Evolutionary conservation across 2,797 vertebrate species (phyloP).

Genomic region (Botia almorhae): DNA sequence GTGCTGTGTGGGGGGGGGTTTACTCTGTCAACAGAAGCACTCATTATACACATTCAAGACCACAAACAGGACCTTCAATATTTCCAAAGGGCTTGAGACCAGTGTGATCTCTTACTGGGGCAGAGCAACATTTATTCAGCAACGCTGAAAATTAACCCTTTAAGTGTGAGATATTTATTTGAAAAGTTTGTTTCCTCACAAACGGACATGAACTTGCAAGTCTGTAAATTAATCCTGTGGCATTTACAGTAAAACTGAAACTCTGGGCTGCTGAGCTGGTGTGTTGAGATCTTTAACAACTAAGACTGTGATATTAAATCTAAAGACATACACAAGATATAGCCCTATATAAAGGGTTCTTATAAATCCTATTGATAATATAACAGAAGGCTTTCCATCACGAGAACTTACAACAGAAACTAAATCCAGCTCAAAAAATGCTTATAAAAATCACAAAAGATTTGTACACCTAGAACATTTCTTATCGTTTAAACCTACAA

Average conservation of each 20-base stretch:
- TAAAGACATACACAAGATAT: too few species aligned
- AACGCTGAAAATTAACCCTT: neutral
- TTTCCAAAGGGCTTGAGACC: conserved; percentile 19
- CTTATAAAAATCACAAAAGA: too few species aligned
- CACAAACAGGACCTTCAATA: conserved; percentile 51
- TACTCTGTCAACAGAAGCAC: conserved; percentile 26
- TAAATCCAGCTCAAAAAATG: too few species aligned
- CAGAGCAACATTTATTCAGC: neutral
- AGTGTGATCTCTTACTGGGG: conserved; percentile 12
- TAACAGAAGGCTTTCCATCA: too few species aligned
- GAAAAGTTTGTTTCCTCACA: neutral
- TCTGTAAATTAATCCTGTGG: neutral
- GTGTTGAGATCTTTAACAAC: neutral
- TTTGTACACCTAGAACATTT: too few species aligned
- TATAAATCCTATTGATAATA: too few species aligned
- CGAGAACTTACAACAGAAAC: too few species aligned
- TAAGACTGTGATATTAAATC: neutral
- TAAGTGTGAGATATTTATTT: neutral
- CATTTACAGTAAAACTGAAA: conserved; percentile 35
- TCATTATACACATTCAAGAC: conserved; percentile 42
- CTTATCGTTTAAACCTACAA: too few species aligned
- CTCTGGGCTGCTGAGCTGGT: conserved; percentile 7
- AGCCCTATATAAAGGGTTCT: too few species aligned
- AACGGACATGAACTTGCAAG: neutral
- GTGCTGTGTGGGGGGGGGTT: conserved; percentile 40